phyloP scores from a whole-genome alignment of 2,113 vertebrate species.

The Arizona elegans region DNA sequence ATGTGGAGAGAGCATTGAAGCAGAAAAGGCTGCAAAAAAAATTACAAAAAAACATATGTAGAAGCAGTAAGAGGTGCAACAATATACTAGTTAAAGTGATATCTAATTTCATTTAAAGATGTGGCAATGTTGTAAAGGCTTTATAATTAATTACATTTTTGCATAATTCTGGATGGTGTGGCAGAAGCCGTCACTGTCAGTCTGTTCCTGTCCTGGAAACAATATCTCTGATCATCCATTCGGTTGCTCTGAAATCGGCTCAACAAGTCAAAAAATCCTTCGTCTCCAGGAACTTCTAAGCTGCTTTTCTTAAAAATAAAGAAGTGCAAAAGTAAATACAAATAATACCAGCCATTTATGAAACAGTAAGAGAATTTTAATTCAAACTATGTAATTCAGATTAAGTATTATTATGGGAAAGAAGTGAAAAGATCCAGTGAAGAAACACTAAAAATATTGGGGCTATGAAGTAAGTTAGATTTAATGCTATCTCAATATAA shows the following conservation, averaged over 20 bases:
- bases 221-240: slow-evolving; percentile 95
- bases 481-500: background rate
- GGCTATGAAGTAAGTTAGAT: background rate
- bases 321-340: background rate
- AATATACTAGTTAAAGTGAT: background rate
- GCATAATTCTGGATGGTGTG: slow-evolving; percentile 71
- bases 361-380: background rate
- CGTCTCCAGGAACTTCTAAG: slow-evolving; percentile 81
- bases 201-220: slow-evolving; percentile 74
- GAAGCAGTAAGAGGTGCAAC: background rate
- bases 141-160: slow-evolving; percentile 75
- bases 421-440: background rate
- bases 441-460: background rate
- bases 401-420: background rate
- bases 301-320: slow-evolving; percentile 73
- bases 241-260: slow-evolving; percentile 96
- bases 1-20: slow-evolving; percentile 72
- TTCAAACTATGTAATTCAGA: background rate
- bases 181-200: slow-evolving; percentile 59
- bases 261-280: slow-evolving; percentile 93
- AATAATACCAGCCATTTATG: background rate
- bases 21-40: slow-evolving; percentile 70
- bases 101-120: background rate
- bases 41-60: background rate
- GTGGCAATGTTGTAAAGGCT: rapidly evolving